Conservation (phyloP, 1,140 invertebrate genomes). For the Papilio polytes region DNA sequence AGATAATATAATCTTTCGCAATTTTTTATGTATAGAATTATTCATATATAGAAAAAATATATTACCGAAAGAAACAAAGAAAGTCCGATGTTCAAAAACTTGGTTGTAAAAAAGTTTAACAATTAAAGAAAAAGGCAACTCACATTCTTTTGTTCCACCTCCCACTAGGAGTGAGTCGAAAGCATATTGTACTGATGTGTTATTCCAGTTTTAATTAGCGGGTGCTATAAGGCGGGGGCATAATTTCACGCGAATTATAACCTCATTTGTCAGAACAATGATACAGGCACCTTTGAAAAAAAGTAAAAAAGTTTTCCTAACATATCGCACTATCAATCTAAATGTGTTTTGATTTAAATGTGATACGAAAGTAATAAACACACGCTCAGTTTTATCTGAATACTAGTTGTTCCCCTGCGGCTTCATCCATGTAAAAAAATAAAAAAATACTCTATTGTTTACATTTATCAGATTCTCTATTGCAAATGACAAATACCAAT, state of each 20-base stretch:
- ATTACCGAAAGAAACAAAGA: not conserved
- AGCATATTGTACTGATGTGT: constrained; percentile 57
- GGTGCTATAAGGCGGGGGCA: constrained; percentile 53
- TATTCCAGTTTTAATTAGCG: constrained; percentile 62
- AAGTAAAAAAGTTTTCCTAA: not conserved
- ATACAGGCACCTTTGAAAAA: constrained; percentile 26
- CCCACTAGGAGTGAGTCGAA: constrained; percentile 42
- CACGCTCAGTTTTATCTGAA: too few species aligned
- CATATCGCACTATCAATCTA: constrained; percentile 10
- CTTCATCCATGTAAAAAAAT: too few species aligned
- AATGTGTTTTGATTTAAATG: not conserved
- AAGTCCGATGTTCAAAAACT: not conserved
- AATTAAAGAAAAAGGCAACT: not conserved
- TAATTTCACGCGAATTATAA: constrained; percentile 72
- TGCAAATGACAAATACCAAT: too few species aligned
- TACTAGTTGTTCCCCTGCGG: too few species aligned
- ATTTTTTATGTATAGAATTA: too few species aligned
- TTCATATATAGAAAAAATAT: too few species aligned
- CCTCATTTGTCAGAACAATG: constrained; percentile 51
- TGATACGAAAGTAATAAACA: not conserved
- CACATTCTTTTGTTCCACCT: constrained; percentile 38
- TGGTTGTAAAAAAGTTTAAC: not conserved
- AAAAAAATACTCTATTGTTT: too few species aligned
- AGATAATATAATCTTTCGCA: too few species aligned
- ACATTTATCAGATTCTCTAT: too few species aligned